Evolutionary conservation across 2,797 vertebrate genomes (phyloP).

Genomic region (Eremophila alpestris): DNA sequence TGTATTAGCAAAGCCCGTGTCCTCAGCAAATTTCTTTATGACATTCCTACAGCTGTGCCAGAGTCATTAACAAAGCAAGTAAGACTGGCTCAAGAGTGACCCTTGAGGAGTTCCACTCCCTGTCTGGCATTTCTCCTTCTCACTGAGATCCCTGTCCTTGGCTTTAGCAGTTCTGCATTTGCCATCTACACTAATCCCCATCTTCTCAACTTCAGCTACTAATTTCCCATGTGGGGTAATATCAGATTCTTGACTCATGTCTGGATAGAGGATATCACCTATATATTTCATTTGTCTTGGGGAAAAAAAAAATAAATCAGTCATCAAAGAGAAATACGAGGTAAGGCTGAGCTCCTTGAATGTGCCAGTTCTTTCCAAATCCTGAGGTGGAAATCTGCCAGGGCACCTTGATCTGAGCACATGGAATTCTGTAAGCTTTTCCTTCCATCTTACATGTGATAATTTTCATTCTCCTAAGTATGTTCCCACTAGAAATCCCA

Average conservation of each 20-base stretch:
- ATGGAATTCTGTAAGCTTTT: slow-evolving; percentile 38
- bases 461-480: slow-evolving; percentile 9
- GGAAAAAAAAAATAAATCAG: slow-evolving; percentile 27
- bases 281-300: slow-evolving; percentile 43
- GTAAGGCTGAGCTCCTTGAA: slow-evolving; percentile 46
- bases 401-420: slow-evolving; percentile 37
- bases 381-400: slow-evolving; percentile 54
- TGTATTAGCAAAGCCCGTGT: neutral
- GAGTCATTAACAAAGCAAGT: neutral
- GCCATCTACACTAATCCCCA: slow-evolving; percentile 3
- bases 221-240: slow-evolving; percentile 43
- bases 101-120: neutral
- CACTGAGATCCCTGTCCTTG: neutral
- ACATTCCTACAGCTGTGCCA: neutral
- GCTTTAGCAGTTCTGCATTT: neutral
- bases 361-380: slow-evolving; percentile 55
- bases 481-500: neutral
- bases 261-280: slow-evolving; percentile 29
- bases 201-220: slow-evolving; percentile 20
- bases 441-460: slow-evolving; percentile 9
- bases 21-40: slow-evolving; percentile 11
- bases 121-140: neutral
- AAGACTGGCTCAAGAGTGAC: neutral
- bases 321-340: slow-evolving; percentile 56
- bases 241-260: slow-evolving; percentile 10